Percentiles rank a stretch among this genome's conserved stretches.
phyloP scores from a whole-genome alignment of 2,113 vertebrate genomes.

The Bolborhynchus lineola region DNA sequence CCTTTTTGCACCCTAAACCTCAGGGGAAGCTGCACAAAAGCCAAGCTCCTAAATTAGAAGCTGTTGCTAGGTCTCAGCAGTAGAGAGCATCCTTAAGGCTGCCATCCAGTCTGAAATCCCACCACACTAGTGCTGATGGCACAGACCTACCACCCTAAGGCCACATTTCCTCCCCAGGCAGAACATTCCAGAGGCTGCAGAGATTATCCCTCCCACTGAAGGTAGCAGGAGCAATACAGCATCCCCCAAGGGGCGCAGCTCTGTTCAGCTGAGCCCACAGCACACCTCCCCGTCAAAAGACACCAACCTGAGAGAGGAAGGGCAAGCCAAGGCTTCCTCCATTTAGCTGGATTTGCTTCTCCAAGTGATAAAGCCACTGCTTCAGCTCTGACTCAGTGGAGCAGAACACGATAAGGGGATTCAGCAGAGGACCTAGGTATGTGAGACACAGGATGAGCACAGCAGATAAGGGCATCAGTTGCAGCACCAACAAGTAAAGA shows the following conservation, averaged over 20 bases:
- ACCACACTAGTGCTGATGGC: rapidly evolving
- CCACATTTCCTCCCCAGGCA: background rate
- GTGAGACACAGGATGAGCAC: background rate
- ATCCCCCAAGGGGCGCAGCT: background rate
- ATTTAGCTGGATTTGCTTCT: constrained; percentile 85
- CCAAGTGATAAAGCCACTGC: constrained; percentile 88
- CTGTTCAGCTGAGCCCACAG: background rate
- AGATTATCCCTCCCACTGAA: background rate
- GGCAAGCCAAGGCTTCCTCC: constrained; percentile 70
- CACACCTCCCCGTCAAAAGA: rapidly evolving
- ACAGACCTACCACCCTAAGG: background rate
- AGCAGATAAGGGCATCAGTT: background rate
- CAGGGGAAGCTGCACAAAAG: background rate
- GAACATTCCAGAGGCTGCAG: background rate
- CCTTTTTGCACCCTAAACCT: background rate
- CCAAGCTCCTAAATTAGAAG: background rate
- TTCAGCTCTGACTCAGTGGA: constrained; percentile 82
- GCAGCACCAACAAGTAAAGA: background rate
- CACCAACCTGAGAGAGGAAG: constrained; percentile 65
- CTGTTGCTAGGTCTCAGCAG: background rate
- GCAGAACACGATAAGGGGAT: constrained; percentile 89
- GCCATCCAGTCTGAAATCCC: background rate
- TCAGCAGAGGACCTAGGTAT: constrained; percentile 84
- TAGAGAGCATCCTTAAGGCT: background rate
- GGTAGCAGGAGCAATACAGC: background rate